These are phyloP conservation scores for Germaria angustata DNA, from an alignment of 2,888 invertebrate species.

Conservation along the genomic window DNA sequence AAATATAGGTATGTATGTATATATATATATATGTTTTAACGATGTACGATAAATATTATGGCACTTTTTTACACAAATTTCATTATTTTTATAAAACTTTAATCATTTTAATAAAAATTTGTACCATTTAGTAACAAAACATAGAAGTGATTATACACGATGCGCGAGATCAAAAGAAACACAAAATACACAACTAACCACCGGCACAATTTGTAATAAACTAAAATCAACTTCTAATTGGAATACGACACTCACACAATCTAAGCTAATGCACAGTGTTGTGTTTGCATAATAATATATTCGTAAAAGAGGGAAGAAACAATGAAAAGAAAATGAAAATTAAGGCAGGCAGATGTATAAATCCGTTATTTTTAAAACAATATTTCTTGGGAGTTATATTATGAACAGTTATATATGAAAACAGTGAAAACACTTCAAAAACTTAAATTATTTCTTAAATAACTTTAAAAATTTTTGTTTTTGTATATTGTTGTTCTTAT, in stretches of 20 bases:
- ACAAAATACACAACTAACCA: conserved; percentile 21
- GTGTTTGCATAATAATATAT: not conserved
- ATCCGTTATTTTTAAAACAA: conserved; percentile 21
- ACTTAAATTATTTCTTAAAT: no score
- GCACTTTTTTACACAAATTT: conserved; percentile 8
- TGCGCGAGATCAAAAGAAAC: not conserved
- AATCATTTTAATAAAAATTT: conserved; percentile 25
- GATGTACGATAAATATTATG: conserved; percentile 29
- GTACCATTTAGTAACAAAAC: conserved; percentile 38
- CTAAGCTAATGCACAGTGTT: not conserved
- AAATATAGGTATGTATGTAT: no score
- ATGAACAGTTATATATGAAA: no score
- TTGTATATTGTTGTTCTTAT: no score
- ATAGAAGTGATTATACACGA: not conserved
- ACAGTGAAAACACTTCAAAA: no score
- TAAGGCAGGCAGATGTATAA: not conserved
- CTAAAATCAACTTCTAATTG: conserved; percentile 31
- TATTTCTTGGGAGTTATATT: no score
- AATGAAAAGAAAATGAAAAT: not conserved
- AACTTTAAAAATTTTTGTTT: no score
- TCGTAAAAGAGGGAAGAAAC: not conserved
- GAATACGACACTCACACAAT: not conserved
- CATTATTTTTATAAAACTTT: not conserved
- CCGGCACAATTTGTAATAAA: conserved; percentile 49
- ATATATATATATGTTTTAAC: conserved; percentile 1